Base-by-base conservation (phyloP, 1,140 invertebrate genomes). In the Drosophila prosaltans region DNA sequence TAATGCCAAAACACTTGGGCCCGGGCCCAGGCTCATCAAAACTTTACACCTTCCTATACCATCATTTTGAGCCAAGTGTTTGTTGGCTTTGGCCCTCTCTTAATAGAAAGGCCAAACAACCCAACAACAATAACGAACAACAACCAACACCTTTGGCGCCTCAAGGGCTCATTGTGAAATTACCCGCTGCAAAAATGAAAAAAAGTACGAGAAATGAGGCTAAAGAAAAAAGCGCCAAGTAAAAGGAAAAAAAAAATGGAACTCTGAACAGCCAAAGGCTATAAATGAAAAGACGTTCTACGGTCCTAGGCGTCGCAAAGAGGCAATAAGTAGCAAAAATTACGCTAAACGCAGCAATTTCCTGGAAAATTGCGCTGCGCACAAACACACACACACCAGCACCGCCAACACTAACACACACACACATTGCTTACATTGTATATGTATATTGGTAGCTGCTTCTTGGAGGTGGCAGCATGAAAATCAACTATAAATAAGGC, bases 241-340 rank as follows among this genome's bases (percentile, higher is more conserved):
- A 16, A 16, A 57, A 48, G 40, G 63, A 69, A 76, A 76, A 62
- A 67, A 69, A 83, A 68, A 59, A 61, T 58, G 62, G 36, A 60
- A 55, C 76, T 69, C 39, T 61, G 58, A 65, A 69, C 61, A n/a
- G 72, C 80, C 75, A 67, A 72, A 64, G 73, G 81, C 82, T 48
- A 75, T 61, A 70, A 72, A 72, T 69, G 55, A 65, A 69, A 80
- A 60, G 70, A 71, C 61, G 43, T 72, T 32, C 21, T 51, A 43
- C 16, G 45, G 54, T 43, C 4, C 26, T 43, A 65, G 67, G 74
- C 70, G 62, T 62, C 61, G 80, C 69, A 78, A 74, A 83, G 72
- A 72, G 80, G 83, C 83, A 86, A 89, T 86, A 86, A 86, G 83
- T 86, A 86, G 83, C 83, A 88, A 89, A 86, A 86, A 86, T 86